Evolutionary conservation across 2,888 invertebrate genomes (phyloP), one percentile per base, ranked within the genome.

Genomic region (Geotrupes spiniger): DNA sequence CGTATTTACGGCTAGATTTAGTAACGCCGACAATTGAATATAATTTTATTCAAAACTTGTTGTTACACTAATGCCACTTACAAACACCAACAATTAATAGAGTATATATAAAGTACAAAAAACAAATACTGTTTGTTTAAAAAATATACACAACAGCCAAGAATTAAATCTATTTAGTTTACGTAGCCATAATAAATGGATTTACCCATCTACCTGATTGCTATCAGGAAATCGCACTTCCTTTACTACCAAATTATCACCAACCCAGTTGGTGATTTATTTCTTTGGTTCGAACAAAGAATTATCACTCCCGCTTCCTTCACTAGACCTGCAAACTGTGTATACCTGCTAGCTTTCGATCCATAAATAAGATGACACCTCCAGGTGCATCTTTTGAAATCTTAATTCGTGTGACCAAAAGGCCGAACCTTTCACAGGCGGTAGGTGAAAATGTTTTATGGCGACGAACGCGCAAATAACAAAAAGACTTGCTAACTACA

Each of bases 301-400:
- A 44, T 38, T 44, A 29, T 10, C 37, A 38, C 38, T 27, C 38
- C 44, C 14, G 38, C 29, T 25, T 44, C 44, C 44, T 27, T 44
- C 36, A 27, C 3, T 3, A 21, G 6, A 21, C 21, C 21, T 21
- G 21, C 21, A 21, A 6, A 21, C 21, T 21, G 3, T 21, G 6
- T 21, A 21, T 21, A 21, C 21, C 21, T 21, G 21, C 21, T 4
- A 21, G 21, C 21, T n/a, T n/a, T n/a, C n/a, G 21, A 6, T 21
- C 51, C 52, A 51, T 58, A 59, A 60, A 58, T 49, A 56, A 57
- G 56, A 58, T 61, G 61, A 62, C 63, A 63, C 59, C 60, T 58
- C 62, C 65, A 65, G 66, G 62, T 65, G 65, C 54, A 55, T 54
- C 61, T 50, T 64, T 64, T 64, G 60, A 66, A 63, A 63, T 62